A percentile compares a stretch with the other conserved stretches of the same genome.
phyloP scores from a whole-genome alignment of 2,888 invertebrate species.

The Philereme transversata region DNA sequence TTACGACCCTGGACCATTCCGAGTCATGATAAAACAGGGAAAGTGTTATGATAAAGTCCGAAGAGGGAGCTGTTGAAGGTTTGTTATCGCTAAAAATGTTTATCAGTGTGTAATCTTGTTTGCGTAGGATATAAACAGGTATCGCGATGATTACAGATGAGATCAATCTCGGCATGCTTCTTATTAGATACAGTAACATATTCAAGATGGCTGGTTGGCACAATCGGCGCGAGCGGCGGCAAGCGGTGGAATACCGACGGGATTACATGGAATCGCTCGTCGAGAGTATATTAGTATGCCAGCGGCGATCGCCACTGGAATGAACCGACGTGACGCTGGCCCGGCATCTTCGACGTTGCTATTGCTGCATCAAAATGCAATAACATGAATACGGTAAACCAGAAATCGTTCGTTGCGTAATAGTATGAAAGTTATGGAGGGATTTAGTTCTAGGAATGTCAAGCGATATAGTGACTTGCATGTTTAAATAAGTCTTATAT shows the following conservation, averaged over 20 bases:
- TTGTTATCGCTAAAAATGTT: slow-evolving; percentile 2
- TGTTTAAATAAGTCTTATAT: too few species aligned
- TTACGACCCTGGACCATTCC: slow-evolving; percentile 43
- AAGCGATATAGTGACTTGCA: too few species aligned
- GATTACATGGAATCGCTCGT: slow-evolving; percentile 76
- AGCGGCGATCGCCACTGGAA: slow-evolving; percentile 72
- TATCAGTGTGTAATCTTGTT: slow-evolving; percentile 12
- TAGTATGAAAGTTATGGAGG: slow-evolving; percentile 9
- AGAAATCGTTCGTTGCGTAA: slow-evolving; percentile 31
- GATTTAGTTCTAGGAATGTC: slow-evolving; percentile 14
- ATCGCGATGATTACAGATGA: slow-evolving; percentile 17
- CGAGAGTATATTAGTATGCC: slow-evolving; percentile 77
- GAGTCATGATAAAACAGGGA: slow-evolving; percentile 44
- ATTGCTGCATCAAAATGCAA: slow-evolving; percentile 71
- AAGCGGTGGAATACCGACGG: slow-evolving; percentile 61
- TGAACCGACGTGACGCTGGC: slow-evolving; percentile 74
- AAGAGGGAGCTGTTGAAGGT: slow-evolving; percentile 11
- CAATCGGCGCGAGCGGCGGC: slow-evolving; percentile 50
- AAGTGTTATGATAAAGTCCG: slow-evolving; percentile 37
- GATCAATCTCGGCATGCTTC: slow-evolving; percentile 35
- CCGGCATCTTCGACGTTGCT: slow-evolving; percentile 57
- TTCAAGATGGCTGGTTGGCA: slow-evolving; percentile 73
- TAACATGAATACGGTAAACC: slow-evolving; percentile 63
- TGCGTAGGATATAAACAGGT: slow-evolving; percentile 17
- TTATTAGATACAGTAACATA: slow-evolving; percentile 65